Conservation (phyloP, 2,113 vertebrate species). For the Notothenia rossii region DNA sequence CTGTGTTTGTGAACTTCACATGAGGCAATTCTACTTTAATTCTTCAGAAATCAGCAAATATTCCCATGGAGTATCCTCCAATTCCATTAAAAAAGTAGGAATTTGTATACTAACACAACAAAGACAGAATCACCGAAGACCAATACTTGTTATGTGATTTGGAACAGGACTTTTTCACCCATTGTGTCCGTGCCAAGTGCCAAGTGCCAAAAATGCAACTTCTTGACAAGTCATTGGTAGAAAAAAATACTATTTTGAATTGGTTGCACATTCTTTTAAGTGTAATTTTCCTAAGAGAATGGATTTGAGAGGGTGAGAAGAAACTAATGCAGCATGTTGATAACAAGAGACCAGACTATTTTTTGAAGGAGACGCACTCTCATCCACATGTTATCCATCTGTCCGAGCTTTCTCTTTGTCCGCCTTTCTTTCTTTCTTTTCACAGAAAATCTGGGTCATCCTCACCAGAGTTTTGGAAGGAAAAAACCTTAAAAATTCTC, state of each 20-base stretch:
- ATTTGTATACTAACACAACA: not conserved
- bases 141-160: too few species aligned
- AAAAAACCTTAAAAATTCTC: not conserved
- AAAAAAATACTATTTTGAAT: not conserved
- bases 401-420: slow-evolving; percentile 13
- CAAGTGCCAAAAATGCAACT: not conserved
- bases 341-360: slow-evolving; percentile 7
- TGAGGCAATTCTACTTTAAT: not conserved
- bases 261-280: not conserved
- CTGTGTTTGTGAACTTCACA: not conserved
- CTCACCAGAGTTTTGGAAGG: not conserved
- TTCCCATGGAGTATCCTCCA: not conserved
- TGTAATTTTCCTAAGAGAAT: not conserved
- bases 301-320: not conserved
- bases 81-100: not conserved
- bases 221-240: not conserved
- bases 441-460: not conserved
- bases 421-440: too few species aligned
- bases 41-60: not conserved
- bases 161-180: not conserved
- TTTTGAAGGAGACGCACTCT: slow-evolving; percentile 7
- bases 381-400: slow-evolving; percentile 38
- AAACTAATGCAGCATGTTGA: slow-evolving; percentile 11
- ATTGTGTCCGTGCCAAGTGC: too few species aligned
- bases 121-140: not conserved